phyloP scores from a whole-genome alignment of 2,113 vertebrate species.

The Steatornis caripensis region DNA sequence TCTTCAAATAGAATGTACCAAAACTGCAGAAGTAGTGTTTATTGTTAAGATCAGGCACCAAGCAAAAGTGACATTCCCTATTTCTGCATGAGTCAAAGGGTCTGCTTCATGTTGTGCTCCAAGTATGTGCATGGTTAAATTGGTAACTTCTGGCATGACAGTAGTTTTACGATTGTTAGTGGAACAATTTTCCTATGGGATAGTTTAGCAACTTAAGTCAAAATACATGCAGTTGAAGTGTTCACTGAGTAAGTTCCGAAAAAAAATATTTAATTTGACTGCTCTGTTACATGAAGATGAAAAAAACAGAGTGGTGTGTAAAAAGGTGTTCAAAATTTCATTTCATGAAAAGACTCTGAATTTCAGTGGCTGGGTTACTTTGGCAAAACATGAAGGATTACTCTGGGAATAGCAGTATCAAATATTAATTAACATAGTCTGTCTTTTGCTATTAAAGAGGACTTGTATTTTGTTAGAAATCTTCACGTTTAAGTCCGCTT shows the following conservation, averaged over 20 bases:
- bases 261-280: background rate
- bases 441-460: background rate
- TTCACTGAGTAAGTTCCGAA: background rate
- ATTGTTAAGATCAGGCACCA: background rate
- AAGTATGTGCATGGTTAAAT: too few species aligned
- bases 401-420: background rate
- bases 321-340: background rate
- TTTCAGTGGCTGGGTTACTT: background rate
- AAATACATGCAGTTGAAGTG: background rate
- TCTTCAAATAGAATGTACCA: background rate
- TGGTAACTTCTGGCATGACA: background rate
- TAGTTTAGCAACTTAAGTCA: background rate
- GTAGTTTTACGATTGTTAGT: background rate
- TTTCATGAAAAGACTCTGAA: background rate
- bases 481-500: background rate
- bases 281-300: background rate
- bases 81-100: background rate
- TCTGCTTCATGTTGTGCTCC: background rate
- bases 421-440: background rate
- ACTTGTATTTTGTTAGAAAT: background rate
- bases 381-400: background rate
- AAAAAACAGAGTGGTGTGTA: background rate
- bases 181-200: background rate
- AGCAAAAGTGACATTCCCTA: background rate
- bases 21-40: background rate